Evolutionary conservation across 2,888 invertebrate species (phyloP).

Genomic region (Ophioninae sp.): DNA sequence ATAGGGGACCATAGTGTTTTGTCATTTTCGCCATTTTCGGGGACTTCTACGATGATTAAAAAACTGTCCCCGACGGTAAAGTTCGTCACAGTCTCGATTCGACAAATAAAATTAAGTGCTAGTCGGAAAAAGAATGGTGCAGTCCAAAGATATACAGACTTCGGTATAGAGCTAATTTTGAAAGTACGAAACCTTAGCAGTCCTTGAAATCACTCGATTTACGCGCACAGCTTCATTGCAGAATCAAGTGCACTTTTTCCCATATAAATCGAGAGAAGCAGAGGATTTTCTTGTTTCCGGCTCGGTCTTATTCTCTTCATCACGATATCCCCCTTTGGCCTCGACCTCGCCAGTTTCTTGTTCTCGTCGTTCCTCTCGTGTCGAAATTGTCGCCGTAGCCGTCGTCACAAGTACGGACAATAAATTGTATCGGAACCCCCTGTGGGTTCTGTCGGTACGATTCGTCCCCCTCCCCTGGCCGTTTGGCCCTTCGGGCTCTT

Average conservation of each 20-base stretch:
- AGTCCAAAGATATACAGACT: too few species aligned
- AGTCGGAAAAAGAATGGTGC: too few species aligned
- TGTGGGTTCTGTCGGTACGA: slow-evolving; percentile 38
- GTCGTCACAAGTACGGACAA: slow-evolving; percentile 57
- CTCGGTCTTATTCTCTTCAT: slow-evolving; percentile 5
- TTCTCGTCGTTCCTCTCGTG: slow-evolving; percentile 16
- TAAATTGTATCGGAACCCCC: slow-evolving; percentile 63
- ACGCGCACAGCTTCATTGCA: slow-evolving; percentile 7
- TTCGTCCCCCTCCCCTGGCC: slow-evolving; percentile 1
- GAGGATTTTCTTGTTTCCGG: slow-evolving; percentile 38
- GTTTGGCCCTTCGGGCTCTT: neutral
- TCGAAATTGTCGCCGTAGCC: slow-evolving; percentile 23
- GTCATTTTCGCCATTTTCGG: too few species aligned
- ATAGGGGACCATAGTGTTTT: too few species aligned
- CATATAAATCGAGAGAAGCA: slow-evolving; percentile 49
- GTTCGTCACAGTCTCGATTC: too few species aligned
- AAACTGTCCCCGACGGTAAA: too few species aligned
- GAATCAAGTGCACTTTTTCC: slow-evolving; percentile 47
- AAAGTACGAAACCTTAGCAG: too few species aligned
- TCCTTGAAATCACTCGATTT: neutral
- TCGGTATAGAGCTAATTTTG: too few species aligned
- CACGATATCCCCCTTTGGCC: neutral
- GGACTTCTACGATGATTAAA: too few species aligned
- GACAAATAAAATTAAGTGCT: too few species aligned
- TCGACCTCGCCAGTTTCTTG: neutral